These are phyloP conservation scores for Sinocyclocheilus anophthalmus DNA, from an alignment of 2,113 vertebrate species.

Conservation along the genomic window DNA sequence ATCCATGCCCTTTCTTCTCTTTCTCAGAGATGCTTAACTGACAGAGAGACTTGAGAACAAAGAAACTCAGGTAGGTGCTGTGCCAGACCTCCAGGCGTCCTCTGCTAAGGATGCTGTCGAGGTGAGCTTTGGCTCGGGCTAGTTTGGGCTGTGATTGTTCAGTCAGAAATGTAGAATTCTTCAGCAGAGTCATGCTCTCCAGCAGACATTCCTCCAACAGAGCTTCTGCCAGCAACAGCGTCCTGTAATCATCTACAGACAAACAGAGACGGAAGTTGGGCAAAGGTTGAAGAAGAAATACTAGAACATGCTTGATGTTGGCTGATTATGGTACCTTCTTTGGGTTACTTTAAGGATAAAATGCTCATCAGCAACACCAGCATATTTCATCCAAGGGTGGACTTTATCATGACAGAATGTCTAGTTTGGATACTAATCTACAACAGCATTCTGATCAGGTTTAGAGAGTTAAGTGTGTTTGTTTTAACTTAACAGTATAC, in stretches of 20 bases:
- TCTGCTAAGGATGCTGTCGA: slow-evolving; percentile 84
- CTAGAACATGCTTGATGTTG: neutral
- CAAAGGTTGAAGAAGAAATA: neutral
- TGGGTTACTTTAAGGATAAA: neutral
- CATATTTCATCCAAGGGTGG: neutral
- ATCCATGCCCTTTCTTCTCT: neutral
- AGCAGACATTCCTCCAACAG: slow-evolving; percentile 88
- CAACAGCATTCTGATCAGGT: neutral
- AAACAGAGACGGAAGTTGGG: neutral
- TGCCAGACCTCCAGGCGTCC: slow-evolving; percentile 82
- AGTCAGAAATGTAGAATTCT: slow-evolving; percentile 78
- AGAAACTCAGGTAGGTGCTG: neutral
- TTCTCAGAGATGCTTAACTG: neutral
- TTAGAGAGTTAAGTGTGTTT: slow-evolving; percentile 19
- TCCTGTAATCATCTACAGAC: slow-evolving; percentile 85
- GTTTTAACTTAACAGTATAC: slow-evolving; percentile 4
- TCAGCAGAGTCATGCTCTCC: slow-evolving; percentile 84
- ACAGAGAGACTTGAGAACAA: neutral
- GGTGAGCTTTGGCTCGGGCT: slow-evolving; percentile 80
- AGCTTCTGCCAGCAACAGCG: slow-evolving; percentile 85
- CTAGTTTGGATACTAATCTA: slow-evolving; percentile 7
- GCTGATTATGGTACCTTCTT: neutral
- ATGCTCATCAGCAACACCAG: neutral
- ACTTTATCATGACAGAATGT: slow-evolving; percentile 5
- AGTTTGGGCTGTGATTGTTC: slow-evolving; percentile 85